Percentiles rank a stretch among this genome's conserved stretches.
Evolutionary conservation across 2,888 invertebrate genomes (phyloP).

Genomic region (Digitonthophagus gazella): DNA sequence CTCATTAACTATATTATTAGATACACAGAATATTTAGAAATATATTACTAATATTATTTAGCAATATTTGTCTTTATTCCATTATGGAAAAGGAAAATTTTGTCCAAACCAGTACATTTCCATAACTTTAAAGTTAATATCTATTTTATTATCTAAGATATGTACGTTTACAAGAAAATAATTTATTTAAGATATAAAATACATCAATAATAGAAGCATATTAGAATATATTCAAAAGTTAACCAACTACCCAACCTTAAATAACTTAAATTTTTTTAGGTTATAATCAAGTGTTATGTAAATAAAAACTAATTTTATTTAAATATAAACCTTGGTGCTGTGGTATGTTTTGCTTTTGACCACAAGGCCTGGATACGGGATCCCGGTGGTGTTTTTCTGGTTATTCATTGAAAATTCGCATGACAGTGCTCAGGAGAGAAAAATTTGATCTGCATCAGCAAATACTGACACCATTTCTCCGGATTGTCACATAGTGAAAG

Average conservation of each 20-base stretch:
- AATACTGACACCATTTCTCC: neutral
- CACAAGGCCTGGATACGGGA: conserved; percentile 37
- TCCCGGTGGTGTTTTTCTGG: conserved; percentile 36
- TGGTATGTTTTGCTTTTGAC: conserved; percentile 44
- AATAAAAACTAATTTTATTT: conserved; percentile 8
- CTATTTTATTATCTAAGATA: no score
- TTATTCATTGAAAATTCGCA: conserved; percentile 40
- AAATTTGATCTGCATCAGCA: neutral
- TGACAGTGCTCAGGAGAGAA: conserved; percentile 13
- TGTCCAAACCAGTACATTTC: no score
- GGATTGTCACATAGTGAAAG: neutral
- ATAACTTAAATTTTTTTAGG: neutral
- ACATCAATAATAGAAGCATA: neutral
- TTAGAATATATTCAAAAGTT: no score
- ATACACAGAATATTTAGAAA: no score
- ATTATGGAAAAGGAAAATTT: no score
- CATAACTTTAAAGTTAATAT: no score
- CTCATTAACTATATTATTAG: no score
- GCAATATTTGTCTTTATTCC: no score
- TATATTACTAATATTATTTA: no score
- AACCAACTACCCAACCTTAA: neutral
- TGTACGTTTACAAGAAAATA: no score
- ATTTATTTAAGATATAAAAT: no score
- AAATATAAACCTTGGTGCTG: conserved; percentile 40
- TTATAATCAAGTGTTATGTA: neutral